Percentiles rank a stretch among this genome's conserved stretches.
Evolutionary conservation across 30 jellyfish, hydroid and myxozoan genomes (phyloP).

Genomic region (Mastigias papua): DNA sequence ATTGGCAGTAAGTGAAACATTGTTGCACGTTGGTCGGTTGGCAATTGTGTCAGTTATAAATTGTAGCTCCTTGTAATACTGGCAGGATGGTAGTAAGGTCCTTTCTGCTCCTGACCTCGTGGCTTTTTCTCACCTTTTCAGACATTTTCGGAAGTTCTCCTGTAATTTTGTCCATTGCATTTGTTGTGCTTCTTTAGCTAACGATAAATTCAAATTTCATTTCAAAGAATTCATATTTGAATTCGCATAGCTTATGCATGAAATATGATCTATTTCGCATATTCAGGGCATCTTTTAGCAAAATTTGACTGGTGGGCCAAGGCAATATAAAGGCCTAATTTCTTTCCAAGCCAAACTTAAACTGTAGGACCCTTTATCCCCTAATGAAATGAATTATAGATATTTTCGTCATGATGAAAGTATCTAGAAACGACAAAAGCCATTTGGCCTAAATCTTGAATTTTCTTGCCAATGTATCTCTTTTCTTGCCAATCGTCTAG

Average conservation of each 20-base stretch:
- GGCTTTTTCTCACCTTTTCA: neutral
- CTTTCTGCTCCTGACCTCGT: neutral
- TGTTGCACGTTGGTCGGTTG: neutral
- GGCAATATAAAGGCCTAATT: neutral
- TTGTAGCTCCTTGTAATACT: neutral
- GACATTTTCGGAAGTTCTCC: neutral
- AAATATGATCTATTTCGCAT: neutral
- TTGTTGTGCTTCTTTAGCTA: neutral
- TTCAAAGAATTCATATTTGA: neutral
- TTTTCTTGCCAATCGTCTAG: too few relatives aligned
- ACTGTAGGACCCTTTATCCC: too few relatives aligned
- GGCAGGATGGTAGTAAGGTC: neutral
- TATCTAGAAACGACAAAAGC: too few relatives aligned
- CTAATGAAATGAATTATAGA: too few relatives aligned
- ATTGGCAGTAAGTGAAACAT: neutral
- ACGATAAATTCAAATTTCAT: neutral
- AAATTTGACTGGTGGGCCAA: neutral
- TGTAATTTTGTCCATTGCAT: neutral
- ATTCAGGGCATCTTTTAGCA: neutral
- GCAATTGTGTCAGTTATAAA: neutral
- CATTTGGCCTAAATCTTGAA: too few relatives aligned
- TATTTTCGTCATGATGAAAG: too few relatives aligned
- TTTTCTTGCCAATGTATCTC: too few relatives aligned
- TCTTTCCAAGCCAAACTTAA: neutral
- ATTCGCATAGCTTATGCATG: neutral